phyloP scores from a whole-genome alignment of 2,113 vertebrate genomes.

The Onychostruthus taczanowskii region DNA sequence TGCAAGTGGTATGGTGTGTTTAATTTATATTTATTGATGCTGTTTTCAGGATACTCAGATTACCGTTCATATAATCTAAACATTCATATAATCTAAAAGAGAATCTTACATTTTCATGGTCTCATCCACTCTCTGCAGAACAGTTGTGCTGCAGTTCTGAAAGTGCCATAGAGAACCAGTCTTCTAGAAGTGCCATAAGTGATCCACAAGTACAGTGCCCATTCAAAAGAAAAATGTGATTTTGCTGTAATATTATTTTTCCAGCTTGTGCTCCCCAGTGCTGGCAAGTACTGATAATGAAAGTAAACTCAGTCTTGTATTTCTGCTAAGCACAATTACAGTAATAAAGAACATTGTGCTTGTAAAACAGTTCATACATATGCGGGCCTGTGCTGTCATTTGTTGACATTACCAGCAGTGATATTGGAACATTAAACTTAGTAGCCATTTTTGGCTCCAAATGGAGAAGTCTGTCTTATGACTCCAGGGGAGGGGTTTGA shows the following conservation, averaged over 20 bases:
- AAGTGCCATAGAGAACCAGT: not conserved
- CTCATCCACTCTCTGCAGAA: not conserved
- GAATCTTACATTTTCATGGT: not conserved
- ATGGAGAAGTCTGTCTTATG: not conserved
- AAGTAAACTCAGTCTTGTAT: slow-evolving; percentile 2
- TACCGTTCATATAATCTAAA: not conserved
- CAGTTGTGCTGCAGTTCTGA: not conserved
- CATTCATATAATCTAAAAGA: not conserved
- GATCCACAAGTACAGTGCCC: not conserved
- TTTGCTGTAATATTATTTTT: not conserved
- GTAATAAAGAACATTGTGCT: not conserved
- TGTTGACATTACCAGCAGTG: not conserved
- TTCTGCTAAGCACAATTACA: not conserved
- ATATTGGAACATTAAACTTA: not conserved
- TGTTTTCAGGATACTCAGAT: not conserved
- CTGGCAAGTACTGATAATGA: not conserved
- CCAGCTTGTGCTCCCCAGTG: not conserved
- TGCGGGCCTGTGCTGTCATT: not conserved
- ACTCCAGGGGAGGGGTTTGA: not conserved
- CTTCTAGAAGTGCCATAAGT: not conserved
- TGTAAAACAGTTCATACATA: not conserved
- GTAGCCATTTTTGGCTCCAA: not conserved
- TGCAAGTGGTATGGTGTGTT: not conserved
- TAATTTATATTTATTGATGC: not conserved
- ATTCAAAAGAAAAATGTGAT: not conserved